Conservation (phyloP, 1,140 invertebrate species). For the Brachionus paranguensis region DNA sequence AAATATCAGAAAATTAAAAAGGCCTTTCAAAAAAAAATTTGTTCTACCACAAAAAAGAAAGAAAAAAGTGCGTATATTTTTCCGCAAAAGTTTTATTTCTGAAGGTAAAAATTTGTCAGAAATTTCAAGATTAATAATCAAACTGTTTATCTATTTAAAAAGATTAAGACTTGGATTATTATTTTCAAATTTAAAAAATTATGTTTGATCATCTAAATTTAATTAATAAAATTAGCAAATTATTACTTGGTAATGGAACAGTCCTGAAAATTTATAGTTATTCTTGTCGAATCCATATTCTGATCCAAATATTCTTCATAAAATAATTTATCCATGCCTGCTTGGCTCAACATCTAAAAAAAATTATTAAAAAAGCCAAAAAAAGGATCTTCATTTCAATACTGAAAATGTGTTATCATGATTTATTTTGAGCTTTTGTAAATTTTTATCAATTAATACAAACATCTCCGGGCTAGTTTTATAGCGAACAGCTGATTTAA, state of each 20-base stretch:
- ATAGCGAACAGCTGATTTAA: constrained; percentile 10
- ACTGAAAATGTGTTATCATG: constrained; percentile 18
- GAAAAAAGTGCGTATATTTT: too few species aligned
- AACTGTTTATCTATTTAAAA: too few species aligned
- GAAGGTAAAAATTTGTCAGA: too few species aligned
- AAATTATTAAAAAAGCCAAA: background rate
- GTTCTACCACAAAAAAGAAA: too few species aligned
- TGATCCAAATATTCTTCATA: constrained; percentile 36
- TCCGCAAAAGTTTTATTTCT: too few species aligned
- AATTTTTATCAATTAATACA: constrained; percentile 30
- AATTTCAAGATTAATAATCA: too few species aligned
- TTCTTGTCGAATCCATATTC: constrained; percentile 19
- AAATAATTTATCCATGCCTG: constrained; percentile 20
- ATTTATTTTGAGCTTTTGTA: constrained; percentile 24
- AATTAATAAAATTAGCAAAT: too few species aligned
- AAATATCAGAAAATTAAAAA: too few species aligned
- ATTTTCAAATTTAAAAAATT: too few species aligned
- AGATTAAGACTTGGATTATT: too few species aligned
- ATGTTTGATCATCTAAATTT: too few species aligned
- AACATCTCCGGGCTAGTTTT: background rate
- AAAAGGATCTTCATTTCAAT: background rate
- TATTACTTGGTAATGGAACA: constrained; percentile 15
- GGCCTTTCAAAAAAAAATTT: too few species aligned
- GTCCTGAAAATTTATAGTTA: constrained; percentile 5
- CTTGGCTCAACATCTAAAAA: constrained; percentile 1